Percentiles rank a stretch among this genome's conserved stretches.
Conservation (phyloP, 2,888 invertebrate genomes). For the Orchesella flavescens region DNA sequence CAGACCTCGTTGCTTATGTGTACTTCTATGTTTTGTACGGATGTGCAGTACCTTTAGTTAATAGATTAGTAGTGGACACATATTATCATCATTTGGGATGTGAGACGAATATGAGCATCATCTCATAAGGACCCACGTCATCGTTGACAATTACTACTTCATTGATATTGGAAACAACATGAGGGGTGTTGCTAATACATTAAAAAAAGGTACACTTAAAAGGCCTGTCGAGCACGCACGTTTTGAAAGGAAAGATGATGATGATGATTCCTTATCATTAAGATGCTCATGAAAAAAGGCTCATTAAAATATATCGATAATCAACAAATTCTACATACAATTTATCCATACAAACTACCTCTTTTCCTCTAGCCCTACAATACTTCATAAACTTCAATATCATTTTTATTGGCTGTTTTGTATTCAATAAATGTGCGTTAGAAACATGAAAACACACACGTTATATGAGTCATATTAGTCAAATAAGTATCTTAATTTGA, state of each 20-base stretch:
- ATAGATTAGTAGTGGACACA: too few species aligned
- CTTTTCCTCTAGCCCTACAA: too few species aligned
- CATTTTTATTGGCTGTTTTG: slow-evolving; percentile 24
- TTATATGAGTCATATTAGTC: too few species aligned
- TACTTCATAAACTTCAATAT: not conserved
- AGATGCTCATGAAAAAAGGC: not conserved
- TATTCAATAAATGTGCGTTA: slow-evolving; percentile 39
- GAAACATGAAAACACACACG: slow-evolving; percentile 40
- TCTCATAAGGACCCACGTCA: not conserved
- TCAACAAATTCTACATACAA: not conserved
- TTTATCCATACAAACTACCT: too few species aligned
- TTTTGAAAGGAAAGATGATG: too few species aligned
- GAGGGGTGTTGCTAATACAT: too few species aligned
- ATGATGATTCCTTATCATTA: not conserved
- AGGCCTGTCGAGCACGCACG: too few species aligned
- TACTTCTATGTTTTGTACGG: too few species aligned
- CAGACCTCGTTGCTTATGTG: too few species aligned
- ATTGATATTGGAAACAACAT: not conserved
- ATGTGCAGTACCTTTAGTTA: too few species aligned
- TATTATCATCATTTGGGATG: not conserved
- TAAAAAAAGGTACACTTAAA: too few species aligned
- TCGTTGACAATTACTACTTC: not conserved
- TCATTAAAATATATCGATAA: slow-evolving; percentile 25
- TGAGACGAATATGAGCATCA: slow-evolving; percentile 7
- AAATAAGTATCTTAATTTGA: too few species aligned